A percentile compares a stretch with the other conserved stretches of the same genome.
These are phyloP conservation scores for Castor canadensis DNA, from an alignment of 2,113 vertebrate genomes.

Conservation along the genomic window DNA sequence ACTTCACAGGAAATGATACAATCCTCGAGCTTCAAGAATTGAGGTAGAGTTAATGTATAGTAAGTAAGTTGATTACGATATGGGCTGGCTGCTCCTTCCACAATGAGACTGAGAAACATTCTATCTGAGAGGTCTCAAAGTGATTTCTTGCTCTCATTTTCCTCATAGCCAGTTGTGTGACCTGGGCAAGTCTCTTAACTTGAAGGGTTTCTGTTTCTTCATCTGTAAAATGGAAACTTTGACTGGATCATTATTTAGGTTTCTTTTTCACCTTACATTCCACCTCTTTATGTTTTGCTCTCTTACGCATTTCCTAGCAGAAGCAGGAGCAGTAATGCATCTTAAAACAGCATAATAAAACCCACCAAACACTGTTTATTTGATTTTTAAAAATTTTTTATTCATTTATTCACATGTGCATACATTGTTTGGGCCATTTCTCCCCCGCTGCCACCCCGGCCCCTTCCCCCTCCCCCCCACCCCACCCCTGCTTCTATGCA, in stretches of 20 bases:
- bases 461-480: too few relatives aligned
- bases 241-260: neutral
- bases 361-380: too few relatives aligned
- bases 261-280: neutral
- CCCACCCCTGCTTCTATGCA: too few relatives aligned
- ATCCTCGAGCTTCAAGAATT: neutral
- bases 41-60: neutral
- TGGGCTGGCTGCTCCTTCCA: neutral
- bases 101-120: neutral
- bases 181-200: neutral
- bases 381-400: too few relatives aligned
- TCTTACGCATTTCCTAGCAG: neutral
- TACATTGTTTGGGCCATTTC: too few relatives aligned
- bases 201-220: neutral
- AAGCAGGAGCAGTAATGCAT: neutral
- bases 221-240: neutral
- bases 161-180: neutral
- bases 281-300: neutral
- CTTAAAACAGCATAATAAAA: too few relatives aligned
- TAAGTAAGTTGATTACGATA: neutral
- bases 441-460: too few relatives aligned
- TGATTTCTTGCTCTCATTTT: neutral
- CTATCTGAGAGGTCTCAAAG: neutral
- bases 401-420: too few relatives aligned
- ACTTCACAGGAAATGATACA: neutral